Evolutionary conservation across 2,888 invertebrate species (phyloP).

Genomic region (Xestia rhomboidea): DNA sequence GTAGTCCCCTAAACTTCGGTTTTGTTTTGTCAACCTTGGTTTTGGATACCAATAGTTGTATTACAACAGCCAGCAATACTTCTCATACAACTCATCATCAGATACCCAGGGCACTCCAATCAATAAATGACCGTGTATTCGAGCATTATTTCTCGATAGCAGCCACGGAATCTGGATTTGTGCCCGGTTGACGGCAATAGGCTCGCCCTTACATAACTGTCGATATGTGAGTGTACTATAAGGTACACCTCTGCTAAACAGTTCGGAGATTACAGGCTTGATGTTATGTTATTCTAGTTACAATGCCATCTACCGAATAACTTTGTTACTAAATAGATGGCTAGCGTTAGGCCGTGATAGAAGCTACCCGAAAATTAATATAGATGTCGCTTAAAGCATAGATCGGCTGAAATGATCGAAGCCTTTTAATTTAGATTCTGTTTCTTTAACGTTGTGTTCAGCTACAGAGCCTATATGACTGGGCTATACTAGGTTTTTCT

Average conservation of each 20-base stretch:
- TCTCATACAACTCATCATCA: background rate
- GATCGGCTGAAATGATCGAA: background rate
- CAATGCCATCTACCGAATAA: slow-evolving; percentile 44
- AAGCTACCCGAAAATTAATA: background rate
- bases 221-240: too few relatives aligned
- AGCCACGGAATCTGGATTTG: too few relatives aligned
- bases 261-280: background rate
- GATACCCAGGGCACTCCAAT: background rate
- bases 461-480: background rate
- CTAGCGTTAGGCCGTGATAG: background rate
- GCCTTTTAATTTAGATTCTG: too few relatives aligned
- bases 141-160: background rate
- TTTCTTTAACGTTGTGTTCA: too few relatives aligned
- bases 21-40: too few relatives aligned
- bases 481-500: too few relatives aligned
- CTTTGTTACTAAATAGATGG: background rate
- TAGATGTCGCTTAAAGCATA: slow-evolving; percentile 49
- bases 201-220: too few relatives aligned
- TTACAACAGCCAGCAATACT: too few relatives aligned
- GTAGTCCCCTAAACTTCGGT: too few relatives aligned
- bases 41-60: too few relatives aligned
- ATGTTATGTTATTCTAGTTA: background rate
- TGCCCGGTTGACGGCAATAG: too few relatives aligned
- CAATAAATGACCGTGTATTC: background rate
- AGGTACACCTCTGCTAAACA: too few relatives aligned